Evolutionary conservation across 2,888 invertebrate species (phyloP), one percentile per base, ranked within the genome.

Genomic region (Altica lythri): DNA sequence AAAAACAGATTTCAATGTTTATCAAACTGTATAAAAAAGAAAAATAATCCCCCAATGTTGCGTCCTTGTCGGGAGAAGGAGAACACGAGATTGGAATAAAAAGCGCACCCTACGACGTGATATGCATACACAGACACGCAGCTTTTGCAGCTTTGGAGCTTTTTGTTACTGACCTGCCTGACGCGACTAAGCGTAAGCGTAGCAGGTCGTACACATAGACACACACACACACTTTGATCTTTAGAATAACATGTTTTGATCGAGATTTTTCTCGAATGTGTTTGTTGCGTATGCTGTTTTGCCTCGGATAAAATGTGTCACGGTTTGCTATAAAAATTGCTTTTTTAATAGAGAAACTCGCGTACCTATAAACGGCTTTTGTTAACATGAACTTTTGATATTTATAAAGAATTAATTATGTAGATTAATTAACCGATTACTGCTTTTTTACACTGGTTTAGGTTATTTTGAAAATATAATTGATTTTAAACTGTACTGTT

Each of bases 131-230:
- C 19, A n/a, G n/a, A 19, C 18, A 38, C 19, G 14, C 12, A 12
- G 22, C 38, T 19, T 19, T 19, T 18, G 42, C 10, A 42, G 42
- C 42, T 22, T 25, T 14, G 14, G 14, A 25, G 27, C 25, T 42
- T 42, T 42, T 42, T 42, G 42, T 42, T 27, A 42, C 42, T 42
- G 42, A 42, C 42, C 42, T 42, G 27, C 42, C 42, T 14, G 10
- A 37, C 37, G 37, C 37, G 19, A 18, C 37, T 37, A 16, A 37
- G 18, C 17, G 37, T 37, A 27, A 42, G 22, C 19, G 19, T 10
- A 25, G 25, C 9, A 9, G 18, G 8, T 27, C 16, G 14, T 18
- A 40, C 22, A 19, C 13, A 27, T 27, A 42, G 2, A 37, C 42
- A 40, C 13, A 22, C 38, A 40, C 6, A 22, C 38, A 22, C 42